A percentile compares a stretch with the other conserved stretches of the same genome.
phyloP scores from a whole-genome alignment of 2,113 vertebrate genomes.

The Peromyscus leucopus region DNA sequence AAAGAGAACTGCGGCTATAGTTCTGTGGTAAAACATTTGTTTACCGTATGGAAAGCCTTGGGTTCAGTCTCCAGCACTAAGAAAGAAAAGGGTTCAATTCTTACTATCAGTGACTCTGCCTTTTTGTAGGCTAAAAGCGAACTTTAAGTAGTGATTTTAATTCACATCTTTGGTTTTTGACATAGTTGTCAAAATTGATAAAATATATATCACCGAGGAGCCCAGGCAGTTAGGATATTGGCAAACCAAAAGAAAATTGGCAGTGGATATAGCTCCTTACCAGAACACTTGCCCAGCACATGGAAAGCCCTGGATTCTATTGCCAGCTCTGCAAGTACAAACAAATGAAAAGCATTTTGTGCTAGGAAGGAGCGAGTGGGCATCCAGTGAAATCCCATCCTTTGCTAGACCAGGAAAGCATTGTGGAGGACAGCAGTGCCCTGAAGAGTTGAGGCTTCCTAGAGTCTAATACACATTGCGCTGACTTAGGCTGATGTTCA shows the following conservation, averaged over 20 bases:
- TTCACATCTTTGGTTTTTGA: background rate
- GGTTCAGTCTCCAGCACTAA: background rate
- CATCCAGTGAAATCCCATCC: background rate
- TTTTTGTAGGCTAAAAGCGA: constrained; percentile 30
- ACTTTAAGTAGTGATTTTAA: background rate
- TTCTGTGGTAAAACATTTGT: background rate
- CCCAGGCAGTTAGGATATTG: background rate
- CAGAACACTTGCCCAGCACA: background rate
- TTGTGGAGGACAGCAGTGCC: background rate
- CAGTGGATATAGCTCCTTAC: background rate
- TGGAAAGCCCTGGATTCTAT: background rate
- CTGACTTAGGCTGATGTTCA: background rate
- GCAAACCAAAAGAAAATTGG: background rate
- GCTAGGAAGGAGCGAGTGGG: background rate
- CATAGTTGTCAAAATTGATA: constrained; percentile 35
- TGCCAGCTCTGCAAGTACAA: background rate
- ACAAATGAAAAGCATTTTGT: background rate
- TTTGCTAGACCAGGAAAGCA: background rate
- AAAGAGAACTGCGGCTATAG: background rate
- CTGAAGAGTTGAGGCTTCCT: background rate
- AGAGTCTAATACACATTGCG: background rate
- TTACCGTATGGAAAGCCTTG: background rate
- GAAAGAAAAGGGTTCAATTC: background rate
- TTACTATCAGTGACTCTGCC: background rate
- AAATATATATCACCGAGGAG: constrained; percentile 2